A percentile compares a stretch with the other conserved stretches of the same genome.
Conservation (phyloP, 2,888 invertebrate genomes). For the Ormyrus nitidulus region DNA sequence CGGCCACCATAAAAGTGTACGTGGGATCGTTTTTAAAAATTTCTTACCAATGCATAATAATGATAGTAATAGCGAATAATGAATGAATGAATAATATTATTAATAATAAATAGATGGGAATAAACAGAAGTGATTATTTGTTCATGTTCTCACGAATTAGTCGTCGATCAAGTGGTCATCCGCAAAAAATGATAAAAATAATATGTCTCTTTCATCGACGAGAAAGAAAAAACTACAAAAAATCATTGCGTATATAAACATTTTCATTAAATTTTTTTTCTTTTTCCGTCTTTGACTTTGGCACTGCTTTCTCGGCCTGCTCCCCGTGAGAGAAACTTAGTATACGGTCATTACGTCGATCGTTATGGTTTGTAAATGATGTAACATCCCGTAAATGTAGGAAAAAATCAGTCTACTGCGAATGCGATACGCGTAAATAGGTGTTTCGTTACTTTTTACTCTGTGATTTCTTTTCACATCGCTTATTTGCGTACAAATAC, state of each 20-base stretch:
- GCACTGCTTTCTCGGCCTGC: slow-evolving; percentile 53
- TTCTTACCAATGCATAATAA: slow-evolving; percentile 75
- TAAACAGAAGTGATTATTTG: slow-evolving; percentile 56
- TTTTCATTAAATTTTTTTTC: slow-evolving; percentile 49
- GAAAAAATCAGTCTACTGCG: slow-evolving; percentile 54
- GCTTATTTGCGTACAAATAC: slow-evolving; percentile 65
- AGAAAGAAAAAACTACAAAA: slow-evolving; percentile 51
- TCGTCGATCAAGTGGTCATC: slow-evolving; percentile 43
- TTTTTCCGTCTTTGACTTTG: slow-evolving; percentile 54
- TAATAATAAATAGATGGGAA: slow-evolving; percentile 61
- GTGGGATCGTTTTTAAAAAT: slow-evolving; percentile 74
- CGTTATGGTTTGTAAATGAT: slow-evolving; percentile 57
- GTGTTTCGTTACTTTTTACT: slow-evolving; percentile 69
- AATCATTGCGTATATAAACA: slow-evolving; percentile 33
- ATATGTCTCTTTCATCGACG: slow-evolving; percentile 49
- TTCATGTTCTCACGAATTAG: slow-evolving; percentile 67
- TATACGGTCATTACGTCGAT: slow-evolving; percentile 52
- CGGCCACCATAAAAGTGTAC: slow-evolving; percentile 69
- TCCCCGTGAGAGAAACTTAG: slow-evolving; percentile 47
- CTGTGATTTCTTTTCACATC: slow-evolving; percentile 64
- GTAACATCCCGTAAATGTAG: slow-evolving; percentile 56
- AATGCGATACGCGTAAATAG: slow-evolving; percentile 65
- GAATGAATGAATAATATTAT: slow-evolving; percentile 61
- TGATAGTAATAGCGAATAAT: slow-evolving; percentile 62
- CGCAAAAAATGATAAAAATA: slow-evolving; percentile 52